These are phyloP conservation scores for Pangasius krempfi DNA, from an alignment of 2,797 vertebrate genomes.

Conservation along the genomic window DNA sequence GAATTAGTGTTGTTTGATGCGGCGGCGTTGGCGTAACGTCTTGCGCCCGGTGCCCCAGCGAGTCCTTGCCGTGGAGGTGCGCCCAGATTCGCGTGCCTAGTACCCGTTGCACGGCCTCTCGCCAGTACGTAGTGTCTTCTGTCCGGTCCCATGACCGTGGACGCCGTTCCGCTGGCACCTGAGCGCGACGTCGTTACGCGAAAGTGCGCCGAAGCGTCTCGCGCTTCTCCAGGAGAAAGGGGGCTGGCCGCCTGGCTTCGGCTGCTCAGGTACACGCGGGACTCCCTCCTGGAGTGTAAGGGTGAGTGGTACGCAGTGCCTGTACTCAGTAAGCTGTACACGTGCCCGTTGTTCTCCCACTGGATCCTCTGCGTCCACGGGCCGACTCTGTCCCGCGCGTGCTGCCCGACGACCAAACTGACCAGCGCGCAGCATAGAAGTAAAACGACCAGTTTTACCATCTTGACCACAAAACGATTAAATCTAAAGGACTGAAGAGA, in stretches of 20 bases:
- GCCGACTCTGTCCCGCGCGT: conserved; percentile 50
- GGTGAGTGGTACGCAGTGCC: conserved; percentile 71
- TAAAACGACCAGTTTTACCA: conserved; percentile 68
- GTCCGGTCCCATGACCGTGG: conserved; percentile 26
- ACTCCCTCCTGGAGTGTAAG: conserved; percentile 61
- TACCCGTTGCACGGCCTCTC: conserved; percentile 46
- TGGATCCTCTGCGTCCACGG: conserved; percentile 77
- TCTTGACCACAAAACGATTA: conserved; percentile 55
- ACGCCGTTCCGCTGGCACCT: conserved; percentile 35
- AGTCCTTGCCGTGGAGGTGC: conserved; percentile 29
- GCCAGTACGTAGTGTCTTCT: conserved; percentile 48
- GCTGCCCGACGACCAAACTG: conserved; percentile 62
- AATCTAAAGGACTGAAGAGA: conserved; percentile 11
- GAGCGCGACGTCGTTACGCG: conserved; percentile 50
- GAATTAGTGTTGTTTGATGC: conserved; percentile 50
- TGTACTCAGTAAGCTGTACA: conserved; percentile 77
- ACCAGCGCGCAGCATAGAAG: conserved; percentile 66
- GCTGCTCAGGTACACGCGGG: conserved; percentile 67
- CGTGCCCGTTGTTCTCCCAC: conserved; percentile 81
- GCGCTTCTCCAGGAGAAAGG: conserved; percentile 42
- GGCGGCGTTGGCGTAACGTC: conserved; percentile 23
- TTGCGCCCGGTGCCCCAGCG: conserved; percentile 49
- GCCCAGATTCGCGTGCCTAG: conserved; percentile 53
- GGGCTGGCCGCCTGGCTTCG: conserved; percentile 59
- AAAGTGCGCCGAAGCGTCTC: conserved; percentile 48